These are phyloP conservation scores for Characodon lateralis DNA, from an alignment of 2,797 vertebrate species.

Conservation along the genomic window DNA sequence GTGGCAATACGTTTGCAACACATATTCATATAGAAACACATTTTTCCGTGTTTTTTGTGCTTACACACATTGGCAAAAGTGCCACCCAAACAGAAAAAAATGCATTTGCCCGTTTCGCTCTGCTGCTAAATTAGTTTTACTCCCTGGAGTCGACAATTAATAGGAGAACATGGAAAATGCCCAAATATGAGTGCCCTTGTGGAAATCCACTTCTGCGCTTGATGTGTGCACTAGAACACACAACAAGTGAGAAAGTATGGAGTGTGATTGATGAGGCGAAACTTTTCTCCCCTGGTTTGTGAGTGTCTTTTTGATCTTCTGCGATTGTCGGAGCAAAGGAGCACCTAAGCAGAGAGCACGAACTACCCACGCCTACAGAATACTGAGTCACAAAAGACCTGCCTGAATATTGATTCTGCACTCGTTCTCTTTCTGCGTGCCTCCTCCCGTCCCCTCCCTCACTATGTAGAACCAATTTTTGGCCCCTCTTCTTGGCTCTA, in stretches of 20 bases:
- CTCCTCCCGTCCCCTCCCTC: neutral
- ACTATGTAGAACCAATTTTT: slow-evolving; percentile 35
- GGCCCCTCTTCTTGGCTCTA: slow-evolving; percentile 9
- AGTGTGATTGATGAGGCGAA: slow-evolving; percentile 65
- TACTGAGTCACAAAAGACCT: slow-evolving; percentile 53
- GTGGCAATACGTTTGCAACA: neutral
- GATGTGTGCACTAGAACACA: slow-evolving; percentile 46
- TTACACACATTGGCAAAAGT: slow-evolving; percentile 13
- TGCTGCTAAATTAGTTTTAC: slow-evolving; percentile 55
- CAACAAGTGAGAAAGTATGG: slow-evolving; percentile 28
- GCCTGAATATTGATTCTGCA: slow-evolving; percentile 61
- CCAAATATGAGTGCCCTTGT: slow-evolving; percentile 37
- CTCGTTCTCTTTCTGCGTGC: slow-evolving; percentile 28
- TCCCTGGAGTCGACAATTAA: slow-evolving; percentile 63
- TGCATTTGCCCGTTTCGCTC: slow-evolving; percentile 30
- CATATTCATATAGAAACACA: slow-evolving; percentile 1
- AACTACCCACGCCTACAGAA: slow-evolving; percentile 52
- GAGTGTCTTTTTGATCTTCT: slow-evolving; percentile 66
- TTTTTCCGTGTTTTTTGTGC: neutral
- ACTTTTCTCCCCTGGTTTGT: slow-evolving; percentile 53
- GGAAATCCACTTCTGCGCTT: slow-evolving; percentile 42
- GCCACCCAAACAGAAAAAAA: neutral
- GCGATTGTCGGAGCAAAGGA: slow-evolving; percentile 49
- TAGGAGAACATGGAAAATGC: slow-evolving; percentile 48
- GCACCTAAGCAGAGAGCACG: slow-evolving; percentile 46